phyloP scores from a whole-genome alignment of 2,888 invertebrate species.

The Plagodis pulveraria region DNA sequence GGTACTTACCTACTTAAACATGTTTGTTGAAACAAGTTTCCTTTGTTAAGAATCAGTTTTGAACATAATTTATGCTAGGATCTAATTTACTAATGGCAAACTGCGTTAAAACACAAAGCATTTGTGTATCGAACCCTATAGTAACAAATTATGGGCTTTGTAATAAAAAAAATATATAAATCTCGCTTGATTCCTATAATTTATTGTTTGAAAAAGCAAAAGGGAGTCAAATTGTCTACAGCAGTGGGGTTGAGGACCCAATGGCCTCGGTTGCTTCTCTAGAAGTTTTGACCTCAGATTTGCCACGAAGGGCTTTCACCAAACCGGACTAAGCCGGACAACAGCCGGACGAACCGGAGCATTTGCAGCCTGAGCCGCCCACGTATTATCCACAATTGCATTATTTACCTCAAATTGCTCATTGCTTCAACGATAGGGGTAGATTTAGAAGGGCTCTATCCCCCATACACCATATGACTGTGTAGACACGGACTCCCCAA shows the following conservation, averaged over 20 bases:
- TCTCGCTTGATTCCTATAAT: background rate
- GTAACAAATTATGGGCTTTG: too few species aligned
- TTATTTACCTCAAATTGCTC: constrained; percentile 1
- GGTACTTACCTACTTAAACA: too few species aligned
- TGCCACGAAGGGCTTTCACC: constrained; percentile 3
- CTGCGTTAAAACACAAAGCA: too few species aligned
- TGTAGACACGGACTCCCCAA: constrained; percentile 62
- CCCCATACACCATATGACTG: constrained; percentile 49
- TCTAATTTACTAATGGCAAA: too few species aligned
- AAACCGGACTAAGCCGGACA: background rate
- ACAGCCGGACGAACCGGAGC: constrained; percentile 1
- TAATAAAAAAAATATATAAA: too few species aligned
- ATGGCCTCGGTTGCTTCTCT: constrained; percentile 30
- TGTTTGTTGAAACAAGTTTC: background rate
- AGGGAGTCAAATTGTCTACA: constrained; percentile 59
- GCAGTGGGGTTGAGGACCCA: constrained; percentile 51
- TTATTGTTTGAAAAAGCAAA: constrained; percentile 29
- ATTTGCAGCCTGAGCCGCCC: constrained; percentile 10
- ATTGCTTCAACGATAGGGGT: constrained; percentile 30
- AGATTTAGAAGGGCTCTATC: constrained; percentile 48
- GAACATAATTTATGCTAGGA: too few species aligned
- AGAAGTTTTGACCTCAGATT: constrained; percentile 8
- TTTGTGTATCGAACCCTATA: too few species aligned
- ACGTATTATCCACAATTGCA: background rate
- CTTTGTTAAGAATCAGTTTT: background rate